Conservation (phyloP, 2,888 invertebrate species). For the Lacanobia oleracea region DNA sequence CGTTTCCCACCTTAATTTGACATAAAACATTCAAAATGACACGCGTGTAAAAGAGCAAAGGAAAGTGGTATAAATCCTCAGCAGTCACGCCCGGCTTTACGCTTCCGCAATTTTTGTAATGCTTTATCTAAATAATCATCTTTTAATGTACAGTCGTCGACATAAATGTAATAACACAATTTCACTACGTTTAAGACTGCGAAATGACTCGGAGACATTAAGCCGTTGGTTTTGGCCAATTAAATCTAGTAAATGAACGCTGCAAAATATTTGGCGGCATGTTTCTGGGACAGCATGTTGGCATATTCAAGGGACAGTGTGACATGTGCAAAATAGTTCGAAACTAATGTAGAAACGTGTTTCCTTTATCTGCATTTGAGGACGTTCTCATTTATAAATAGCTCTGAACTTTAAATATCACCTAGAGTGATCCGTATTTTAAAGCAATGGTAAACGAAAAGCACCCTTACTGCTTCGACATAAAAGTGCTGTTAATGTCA, state of each 20-base stretch:
- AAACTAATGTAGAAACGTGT: slow-evolving; percentile 7
- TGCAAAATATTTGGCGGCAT: not conserved
- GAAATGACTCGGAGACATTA: slow-evolving; percentile 31
- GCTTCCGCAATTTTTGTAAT: slow-evolving; percentile 62
- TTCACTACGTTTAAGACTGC: slow-evolving; percentile 27
- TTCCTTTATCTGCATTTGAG: slow-evolving; percentile 22
- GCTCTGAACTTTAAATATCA: slow-evolving; percentile 20
- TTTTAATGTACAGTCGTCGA: slow-evolving; percentile 63
- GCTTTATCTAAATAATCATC: slow-evolving; percentile 68
- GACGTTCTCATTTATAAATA: slow-evolving; percentile 31
- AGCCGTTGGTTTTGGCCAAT: slow-evolving; percentile 40
- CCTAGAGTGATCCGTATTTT: not conserved
- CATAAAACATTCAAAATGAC: slow-evolving; percentile 26
- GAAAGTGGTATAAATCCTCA: slow-evolving; percentile 67
- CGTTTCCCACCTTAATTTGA: slow-evolving; percentile 17
- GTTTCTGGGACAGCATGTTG: not conserved
- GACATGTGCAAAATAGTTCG: slow-evolving; percentile 16
- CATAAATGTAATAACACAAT: slow-evolving; percentile 55
- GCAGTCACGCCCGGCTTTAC: slow-evolving; percentile 58
- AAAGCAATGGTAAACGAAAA: not conserved
- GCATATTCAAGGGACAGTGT: slow-evolving; percentile 16
- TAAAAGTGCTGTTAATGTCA: not conserved
- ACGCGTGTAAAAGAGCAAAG: slow-evolving; percentile 57
- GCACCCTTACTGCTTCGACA: not conserved
- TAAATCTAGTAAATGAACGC: slow-evolving; percentile 27